Percentiles rank a stretch among this genome's conserved stretches.
These are phyloP conservation scores for Pardosa pseudoannulata DNA, from an alignment of 2,888 invertebrate species.

Conservation along the genomic window DNA sequence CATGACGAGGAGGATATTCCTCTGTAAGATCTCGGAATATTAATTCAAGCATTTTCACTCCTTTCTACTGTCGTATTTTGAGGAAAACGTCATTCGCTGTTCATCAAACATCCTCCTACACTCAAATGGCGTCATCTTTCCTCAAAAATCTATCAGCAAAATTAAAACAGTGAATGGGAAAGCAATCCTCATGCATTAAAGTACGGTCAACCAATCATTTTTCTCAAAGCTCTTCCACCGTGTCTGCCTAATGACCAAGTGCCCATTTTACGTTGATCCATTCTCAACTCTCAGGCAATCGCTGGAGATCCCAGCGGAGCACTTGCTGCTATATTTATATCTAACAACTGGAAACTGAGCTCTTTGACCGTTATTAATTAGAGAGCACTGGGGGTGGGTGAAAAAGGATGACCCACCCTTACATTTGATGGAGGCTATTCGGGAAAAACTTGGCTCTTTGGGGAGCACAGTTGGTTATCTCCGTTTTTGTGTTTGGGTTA, in stretches of 20 bases:
- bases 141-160: slow-evolving; percentile 21
- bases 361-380: slow-evolving; percentile 72
- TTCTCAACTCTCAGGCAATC: slow-evolving; percentile 55
- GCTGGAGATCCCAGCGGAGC: slow-evolving; percentile 35
- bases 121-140: neutral
- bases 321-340: slow-evolving; percentile 71
- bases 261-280: slow-evolving; percentile 27
- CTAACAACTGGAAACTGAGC: slow-evolving; percentile 63
- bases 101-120: neutral
- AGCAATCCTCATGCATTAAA: slow-evolving; percentile 63
- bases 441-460: slow-evolving; percentile 16
- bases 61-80: too few species aligned
- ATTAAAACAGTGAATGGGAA: slow-evolving; percentile 62
- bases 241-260: slow-evolving; percentile 40
- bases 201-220: slow-evolving; percentile 47
- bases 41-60: too few species aligned
- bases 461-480: slow-evolving; percentile 57
- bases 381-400: slow-evolving; percentile 11
- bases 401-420: slow-evolving; percentile 27
- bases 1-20: too few species aligned
- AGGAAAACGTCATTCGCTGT: too few species aligned
- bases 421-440: slow-evolving; percentile 39
- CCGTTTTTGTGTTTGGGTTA: slow-evolving; percentile 53
- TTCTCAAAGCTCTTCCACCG: slow-evolving; percentile 33
- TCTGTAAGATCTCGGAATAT: too few species aligned